Evolutionary conservation across 2,888 invertebrate genomes (phyloP).

Genomic region (Danaus chrysippus): DNA sequence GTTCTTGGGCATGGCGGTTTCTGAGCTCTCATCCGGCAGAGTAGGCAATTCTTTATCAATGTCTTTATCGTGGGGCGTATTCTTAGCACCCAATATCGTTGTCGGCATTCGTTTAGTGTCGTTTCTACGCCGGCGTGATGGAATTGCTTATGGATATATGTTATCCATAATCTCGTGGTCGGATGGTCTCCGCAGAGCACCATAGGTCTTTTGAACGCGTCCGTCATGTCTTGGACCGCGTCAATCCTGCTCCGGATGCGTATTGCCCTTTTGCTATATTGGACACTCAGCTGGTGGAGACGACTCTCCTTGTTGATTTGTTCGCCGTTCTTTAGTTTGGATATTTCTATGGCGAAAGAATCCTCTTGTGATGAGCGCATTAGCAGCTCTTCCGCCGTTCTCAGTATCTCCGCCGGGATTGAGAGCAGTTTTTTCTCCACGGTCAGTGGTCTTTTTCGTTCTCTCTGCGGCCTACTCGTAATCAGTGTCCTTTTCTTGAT

Average conservation of each 20-base stretch:
- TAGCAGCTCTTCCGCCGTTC: too few relatives aligned
- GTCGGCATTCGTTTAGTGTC: slow-evolving; percentile 32
- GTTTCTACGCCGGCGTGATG: slow-evolving; percentile 17
- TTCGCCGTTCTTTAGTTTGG: too few relatives aligned
- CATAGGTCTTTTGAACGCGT: not conserved
- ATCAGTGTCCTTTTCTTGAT: too few relatives aligned
- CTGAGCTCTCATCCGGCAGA: slow-evolving; percentile 21
- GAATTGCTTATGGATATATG: slow-evolving; percentile 10
- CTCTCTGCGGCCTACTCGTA: too few relatives aligned
- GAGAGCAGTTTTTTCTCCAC: too few relatives aligned
- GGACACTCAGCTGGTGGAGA: not conserved
- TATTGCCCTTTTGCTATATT: not conserved
- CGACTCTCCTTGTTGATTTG: slow-evolving; percentile 7
- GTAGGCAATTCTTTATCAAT: slow-evolving; percentile 19
- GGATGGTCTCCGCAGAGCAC: slow-evolving; percentile 9
- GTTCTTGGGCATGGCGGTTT: slow-evolving; percentile 17
- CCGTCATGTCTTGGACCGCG: not conserved
- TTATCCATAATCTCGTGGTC: slow-evolving; percentile 1
- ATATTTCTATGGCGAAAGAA: too few relatives aligned
- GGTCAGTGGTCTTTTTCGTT: too few relatives aligned
- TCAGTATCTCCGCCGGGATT: too few relatives aligned
- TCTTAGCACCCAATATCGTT: slow-evolving; percentile 31
- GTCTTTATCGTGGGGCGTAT: slow-evolving; percentile 26
- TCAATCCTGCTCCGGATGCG: slow-evolving; percentile 6
- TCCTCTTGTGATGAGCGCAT: too few relatives aligned